Conservation (phyloP, 2,797 vertebrate genomes). For the Pelobates cultripes region DNA sequence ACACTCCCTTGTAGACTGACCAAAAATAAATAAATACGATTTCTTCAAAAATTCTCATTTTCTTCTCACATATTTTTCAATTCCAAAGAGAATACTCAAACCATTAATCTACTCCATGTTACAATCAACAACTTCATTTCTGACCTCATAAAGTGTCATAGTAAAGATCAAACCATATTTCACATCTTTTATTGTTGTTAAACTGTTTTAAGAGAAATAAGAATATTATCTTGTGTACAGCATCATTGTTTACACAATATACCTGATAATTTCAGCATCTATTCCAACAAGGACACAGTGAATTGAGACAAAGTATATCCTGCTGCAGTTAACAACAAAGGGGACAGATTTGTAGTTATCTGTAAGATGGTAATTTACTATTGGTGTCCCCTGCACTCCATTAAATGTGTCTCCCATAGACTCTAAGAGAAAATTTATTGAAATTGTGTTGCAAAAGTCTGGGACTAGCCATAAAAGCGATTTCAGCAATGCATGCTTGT, state of each 20-base stretch:
- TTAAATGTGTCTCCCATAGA: conserved; percentile 48
- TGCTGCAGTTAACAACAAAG: conserved; percentile 41
- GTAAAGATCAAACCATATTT: not conserved
- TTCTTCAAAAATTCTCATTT: too few species aligned
- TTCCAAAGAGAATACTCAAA: not conserved
- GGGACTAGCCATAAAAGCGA: conserved; percentile 36
- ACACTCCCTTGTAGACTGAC: too few species aligned
- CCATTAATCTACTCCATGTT: not conserved
- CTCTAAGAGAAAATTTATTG: conserved; percentile 48
- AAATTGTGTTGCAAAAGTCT: conserved; percentile 50
- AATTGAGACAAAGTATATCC: conserved; percentile 47
- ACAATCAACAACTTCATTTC: not conserved
- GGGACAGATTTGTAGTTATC: conserved; percentile 50
- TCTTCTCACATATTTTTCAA: too few species aligned
- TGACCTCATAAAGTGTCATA: not conserved
- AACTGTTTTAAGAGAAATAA: not conserved
- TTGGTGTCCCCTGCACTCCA: conserved; percentile 48
- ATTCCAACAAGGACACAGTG: conserved; percentile 42
- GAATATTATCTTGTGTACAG: not conserved
- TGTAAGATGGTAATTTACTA: conserved; percentile 46
- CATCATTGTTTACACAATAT: conserved; percentile 19
- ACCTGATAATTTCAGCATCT: conserved; percentile 24
- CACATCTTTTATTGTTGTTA: not conserved
- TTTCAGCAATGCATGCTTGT: conserved; percentile 48
- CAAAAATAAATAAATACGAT: too few species aligned